Evolutionary conservation across 2,888 invertebrate species (phyloP), one percentile per base, ranked within the genome.

Genomic region (Coleophora deauratella): DNA sequence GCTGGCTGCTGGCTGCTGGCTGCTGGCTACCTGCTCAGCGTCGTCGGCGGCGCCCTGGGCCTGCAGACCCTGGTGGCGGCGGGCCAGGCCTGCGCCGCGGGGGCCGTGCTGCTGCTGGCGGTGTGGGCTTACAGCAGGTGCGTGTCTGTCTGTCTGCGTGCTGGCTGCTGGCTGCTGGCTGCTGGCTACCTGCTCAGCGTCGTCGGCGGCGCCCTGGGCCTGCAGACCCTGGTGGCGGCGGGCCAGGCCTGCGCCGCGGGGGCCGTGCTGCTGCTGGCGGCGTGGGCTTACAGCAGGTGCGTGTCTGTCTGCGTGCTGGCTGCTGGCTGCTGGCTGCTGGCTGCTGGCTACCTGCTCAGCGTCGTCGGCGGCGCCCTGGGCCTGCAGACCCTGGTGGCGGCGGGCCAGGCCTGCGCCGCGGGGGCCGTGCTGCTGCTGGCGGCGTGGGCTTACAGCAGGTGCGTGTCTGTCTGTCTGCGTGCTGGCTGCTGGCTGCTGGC

Each of bases 381-480:
- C 38, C 75, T 95, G 42, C 93, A 93, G 67, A 86, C 90, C n/a
- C 64, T 95, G 58, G 91, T 93, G 43, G 93, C 93, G 59, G 72
- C 91, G 52, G 93, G 92, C 58, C 94, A 94, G 73, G 72, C 91
- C 45, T 69, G 89, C 14, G 92, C 95, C 88, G 89, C 94, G 8
- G 73, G 91, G 27, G 89, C 93, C 12, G 85, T 95, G 43, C 77
- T 92, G 31, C 90, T 94, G 43, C 88, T 97, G 41, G 88, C 88
- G 12, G 82, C 94, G 2, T 97, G 97, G 97, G 90, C 91, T 0
- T 97, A 97, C 61, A 91, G 95, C 46, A 93, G 96, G 95, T 96
- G 40, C 14, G 11, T 32, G 35, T 1, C 3, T 4, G 3, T 12
- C 30, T 12, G n/a, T n/a, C n/a, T 32, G 27, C 14, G 96, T 96